Evolutionary conservation across 2,113 vertebrate species (phyloP), one percentile per base, ranked within the genome.

Genomic region (Crocuta crocuta): DNA sequence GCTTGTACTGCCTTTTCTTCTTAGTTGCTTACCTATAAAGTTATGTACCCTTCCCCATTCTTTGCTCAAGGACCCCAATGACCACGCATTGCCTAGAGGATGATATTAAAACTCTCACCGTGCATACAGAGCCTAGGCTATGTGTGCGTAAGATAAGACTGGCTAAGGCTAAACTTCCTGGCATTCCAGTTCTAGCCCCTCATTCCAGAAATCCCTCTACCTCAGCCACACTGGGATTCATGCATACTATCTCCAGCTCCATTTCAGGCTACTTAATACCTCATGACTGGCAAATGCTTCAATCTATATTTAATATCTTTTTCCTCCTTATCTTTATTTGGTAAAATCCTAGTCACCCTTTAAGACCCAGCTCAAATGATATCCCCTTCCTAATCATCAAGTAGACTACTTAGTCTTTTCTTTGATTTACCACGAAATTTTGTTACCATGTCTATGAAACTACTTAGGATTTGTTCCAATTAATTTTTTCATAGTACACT

Each of bases 391-490:
- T 12, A 61, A 65, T 68, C 33, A 93, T 19, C 31, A 88, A 53
- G 26, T 5, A 76, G 31, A 35, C 39, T 17, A 31, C 2, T 58
- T 55, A 68, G 3, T 23, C 33, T 86, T 89, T 94, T 66, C 33
- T 97, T 89, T 89, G 84, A 10, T 65, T 94, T 94, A n/a, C 5
- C n/a, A 10, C 2, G 50, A 71, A 78, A 55, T 65, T 84, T 86
- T 82, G 15, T 84, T 90, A 50, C 35, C 23, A 55, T 95, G 43
- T 45, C 71, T 55, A 4, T 91, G 45, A 85, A 88, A 82, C 24
- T 33, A 83, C 33, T 86, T 91, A 39, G 10, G 31, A 39, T 89
- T 88, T 50, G 74, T 91, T 97, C 96, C 13, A 55, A 35, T 55
- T 39, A 23, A 10, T 71, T 58, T 53, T 94, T 84, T 19, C 26